Conservation (phyloP, 2,797 vertebrate genomes). For the Sebastes alutus region DNA sequence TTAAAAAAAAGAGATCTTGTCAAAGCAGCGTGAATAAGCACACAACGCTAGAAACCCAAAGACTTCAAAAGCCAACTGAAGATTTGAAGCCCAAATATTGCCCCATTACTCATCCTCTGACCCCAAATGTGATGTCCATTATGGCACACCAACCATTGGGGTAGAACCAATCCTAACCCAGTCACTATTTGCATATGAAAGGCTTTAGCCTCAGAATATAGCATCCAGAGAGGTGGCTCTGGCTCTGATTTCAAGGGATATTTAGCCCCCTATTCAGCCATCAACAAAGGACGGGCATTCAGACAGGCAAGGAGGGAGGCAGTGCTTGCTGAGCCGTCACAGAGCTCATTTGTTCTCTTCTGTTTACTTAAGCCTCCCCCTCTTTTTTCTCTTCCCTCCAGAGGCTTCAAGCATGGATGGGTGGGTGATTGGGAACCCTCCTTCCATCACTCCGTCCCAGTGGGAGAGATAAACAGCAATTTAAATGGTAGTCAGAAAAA, state of each 20-base stretch:
- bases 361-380: constrained; percentile 86
- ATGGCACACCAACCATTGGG: constrained; percentile 70
- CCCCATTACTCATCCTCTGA: constrained; percentile 80
- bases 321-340: constrained; percentile 78
- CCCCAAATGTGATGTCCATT: constrained; percentile 78
- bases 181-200: constrained; percentile 87
- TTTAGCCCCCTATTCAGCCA: constrained; percentile 87
- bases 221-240: constrained; percentile 75
- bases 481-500: constrained; percentile 68
- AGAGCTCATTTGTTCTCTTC: constrained; percentile 86
- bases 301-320: constrained; percentile 74
- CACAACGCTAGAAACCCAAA: constrained; percentile 40
- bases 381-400: constrained; percentile 72
- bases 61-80: constrained; percentile 56
- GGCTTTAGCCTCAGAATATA: constrained; percentile 75
- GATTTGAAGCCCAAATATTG: constrained; percentile 77
- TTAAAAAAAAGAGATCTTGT: constrained; percentile 44
- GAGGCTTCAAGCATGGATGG: constrained; percentile 80
- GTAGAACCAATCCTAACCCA: constrained; percentile 70
- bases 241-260: constrained; percentile 84
- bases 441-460: constrained; percentile 58
- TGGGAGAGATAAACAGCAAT: constrained; percentile 71
- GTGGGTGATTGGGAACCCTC: constrained; percentile 72
- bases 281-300: constrained; percentile 85
- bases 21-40: constrained; percentile 55